Evolutionary conservation across 2,113 vertebrate genomes (phyloP).

Genomic region (Myrmecobius fasciatus): DNA sequence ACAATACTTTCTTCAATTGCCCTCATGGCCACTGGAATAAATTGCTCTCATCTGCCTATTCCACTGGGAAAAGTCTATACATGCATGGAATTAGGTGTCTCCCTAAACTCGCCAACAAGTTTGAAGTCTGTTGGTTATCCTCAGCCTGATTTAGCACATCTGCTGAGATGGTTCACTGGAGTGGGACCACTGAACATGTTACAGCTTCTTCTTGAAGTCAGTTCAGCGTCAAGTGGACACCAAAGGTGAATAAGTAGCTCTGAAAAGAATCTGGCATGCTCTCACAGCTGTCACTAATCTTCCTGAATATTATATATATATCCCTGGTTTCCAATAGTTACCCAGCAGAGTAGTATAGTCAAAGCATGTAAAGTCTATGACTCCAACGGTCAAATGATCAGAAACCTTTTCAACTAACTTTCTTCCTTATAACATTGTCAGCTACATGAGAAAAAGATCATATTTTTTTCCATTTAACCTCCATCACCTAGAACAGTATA

Average conservation of each 20-base stretch:
- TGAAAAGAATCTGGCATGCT: background rate
- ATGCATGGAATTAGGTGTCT: background rate
- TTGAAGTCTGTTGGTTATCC: background rate
- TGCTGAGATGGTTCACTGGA: background rate
- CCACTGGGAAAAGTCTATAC: background rate
- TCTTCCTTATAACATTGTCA: background rate
- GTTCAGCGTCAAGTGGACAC: no score
- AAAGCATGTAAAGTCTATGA: background rate
- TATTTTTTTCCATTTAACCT: background rate
- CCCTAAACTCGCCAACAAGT: background rate
- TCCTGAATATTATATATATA: background rate
- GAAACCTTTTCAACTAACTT: background rate
- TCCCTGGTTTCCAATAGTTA: background rate
- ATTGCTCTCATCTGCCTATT: background rate
- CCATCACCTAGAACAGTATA: background rate
- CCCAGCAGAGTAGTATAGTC: background rate
- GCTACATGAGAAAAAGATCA: background rate
- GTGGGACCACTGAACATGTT: background rate
- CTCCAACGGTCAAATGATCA: background rate
- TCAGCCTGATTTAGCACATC: background rate
- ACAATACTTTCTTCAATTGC: background rate
- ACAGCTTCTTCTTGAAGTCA: background rate
- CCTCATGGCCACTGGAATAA: background rate
- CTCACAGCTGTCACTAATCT: background rate
- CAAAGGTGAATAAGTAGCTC: background rate